Evolutionary conservation across 2,888 invertebrate genomes (phyloP).

Genomic region (Laothoe populi): DNA sequence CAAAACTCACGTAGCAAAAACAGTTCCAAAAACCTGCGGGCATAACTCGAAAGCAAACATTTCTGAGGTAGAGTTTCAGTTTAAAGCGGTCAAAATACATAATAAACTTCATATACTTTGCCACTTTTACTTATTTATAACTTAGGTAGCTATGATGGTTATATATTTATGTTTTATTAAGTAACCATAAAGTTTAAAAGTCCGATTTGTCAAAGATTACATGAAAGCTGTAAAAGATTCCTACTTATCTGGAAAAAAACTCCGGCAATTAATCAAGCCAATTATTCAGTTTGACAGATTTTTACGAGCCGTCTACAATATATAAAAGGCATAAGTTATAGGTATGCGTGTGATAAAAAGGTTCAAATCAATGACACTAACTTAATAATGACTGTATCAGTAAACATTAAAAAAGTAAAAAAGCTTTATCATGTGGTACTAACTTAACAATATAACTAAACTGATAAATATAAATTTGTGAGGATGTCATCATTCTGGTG

Average conservation of each 20-base stretch:
- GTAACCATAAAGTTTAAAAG: background rate
- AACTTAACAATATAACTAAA: too few species aligned
- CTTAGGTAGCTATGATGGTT: too few species aligned
- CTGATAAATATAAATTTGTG: too few species aligned
- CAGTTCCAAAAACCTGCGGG: conserved; percentile 25
- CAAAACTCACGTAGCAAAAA: conserved; percentile 27
- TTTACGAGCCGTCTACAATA: background rate
- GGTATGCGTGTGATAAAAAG: background rate
- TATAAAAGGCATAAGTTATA: background rate
- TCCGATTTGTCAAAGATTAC: background rate
- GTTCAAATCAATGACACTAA: too few species aligned
- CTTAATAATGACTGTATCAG: too few species aligned
- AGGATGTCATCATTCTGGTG: too few species aligned
- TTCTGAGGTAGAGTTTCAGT: background rate
- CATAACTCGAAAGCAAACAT: conserved; percentile 1
- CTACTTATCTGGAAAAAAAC: background rate
- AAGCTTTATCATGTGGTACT: too few species aligned
- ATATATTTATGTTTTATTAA: too few species aligned
- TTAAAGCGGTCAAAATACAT: background rate
- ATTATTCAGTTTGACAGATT: conserved; percentile 6
- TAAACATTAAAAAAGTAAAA: too few species aligned
- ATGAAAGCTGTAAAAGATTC: background rate
- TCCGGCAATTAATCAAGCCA: background rate
- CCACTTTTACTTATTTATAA: background rate
- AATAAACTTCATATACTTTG: background rate